These are phyloP conservation scores for Verasper variegatus DNA, from an alignment of 2,113 vertebrate genomes.

Conservation along the genomic window DNA sequence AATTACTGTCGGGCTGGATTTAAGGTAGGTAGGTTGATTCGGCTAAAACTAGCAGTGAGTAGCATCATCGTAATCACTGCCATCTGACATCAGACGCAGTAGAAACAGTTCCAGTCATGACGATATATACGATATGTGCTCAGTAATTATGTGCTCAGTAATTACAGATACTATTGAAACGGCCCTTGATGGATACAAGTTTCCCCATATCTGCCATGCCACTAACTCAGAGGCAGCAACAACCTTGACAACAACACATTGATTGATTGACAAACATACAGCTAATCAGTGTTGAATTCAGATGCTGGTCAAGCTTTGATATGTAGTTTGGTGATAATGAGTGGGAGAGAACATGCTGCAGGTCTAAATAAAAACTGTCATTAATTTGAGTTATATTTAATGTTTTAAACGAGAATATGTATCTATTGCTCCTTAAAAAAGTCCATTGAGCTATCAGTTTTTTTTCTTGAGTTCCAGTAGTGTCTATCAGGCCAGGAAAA, in stretches of 20 bases:
- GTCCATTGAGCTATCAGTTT: background rate
- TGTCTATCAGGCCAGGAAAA: background rate
- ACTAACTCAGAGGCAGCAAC: background rate
- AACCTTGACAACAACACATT: background rate
- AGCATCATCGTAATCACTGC: too few species aligned
- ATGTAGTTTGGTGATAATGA: too few species aligned
- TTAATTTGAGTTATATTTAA: too few species aligned
- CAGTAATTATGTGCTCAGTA: background rate
- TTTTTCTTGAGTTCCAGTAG: background rate
- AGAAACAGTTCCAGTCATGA: background rate
- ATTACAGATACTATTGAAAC: background rate
- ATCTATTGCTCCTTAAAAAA: too few species aligned
- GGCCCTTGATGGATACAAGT: background rate
- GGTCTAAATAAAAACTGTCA: too few species aligned
- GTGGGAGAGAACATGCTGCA: too few species aligned
- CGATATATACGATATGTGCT: background rate
- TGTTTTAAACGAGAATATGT: too few species aligned
- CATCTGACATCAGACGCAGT: too few species aligned
- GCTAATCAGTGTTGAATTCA: background rate
- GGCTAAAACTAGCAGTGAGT: too few species aligned
- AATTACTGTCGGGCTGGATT: too few species aligned
- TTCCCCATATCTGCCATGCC: background rate
- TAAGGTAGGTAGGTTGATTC: too few species aligned
- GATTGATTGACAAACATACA: background rate
- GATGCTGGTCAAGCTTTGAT: too few species aligned